These are phyloP conservation scores for Altica lythri DNA, from an alignment of 2,888 invertebrate species.

Conservation along the genomic window DNA sequence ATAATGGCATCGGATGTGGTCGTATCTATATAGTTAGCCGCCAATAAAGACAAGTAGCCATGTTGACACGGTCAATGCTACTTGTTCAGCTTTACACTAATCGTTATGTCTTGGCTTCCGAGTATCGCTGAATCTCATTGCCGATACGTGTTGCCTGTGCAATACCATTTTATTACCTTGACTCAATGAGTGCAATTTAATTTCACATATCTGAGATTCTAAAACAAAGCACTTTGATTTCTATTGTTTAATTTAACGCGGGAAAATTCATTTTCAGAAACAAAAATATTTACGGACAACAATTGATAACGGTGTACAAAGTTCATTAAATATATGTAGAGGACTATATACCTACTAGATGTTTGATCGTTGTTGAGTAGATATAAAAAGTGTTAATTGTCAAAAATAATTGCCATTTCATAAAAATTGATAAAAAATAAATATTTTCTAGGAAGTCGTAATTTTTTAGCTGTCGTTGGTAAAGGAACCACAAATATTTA, in stretches of 20 bases:
- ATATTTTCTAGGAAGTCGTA: too few species aligned
- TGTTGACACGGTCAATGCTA: conserved; percentile 32
- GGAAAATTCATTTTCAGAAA: too few species aligned
- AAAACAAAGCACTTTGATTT: conserved; percentile 2
- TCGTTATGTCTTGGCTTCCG: conserved; percentile 34
- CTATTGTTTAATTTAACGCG: conserved; percentile 9
- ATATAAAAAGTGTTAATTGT: too few species aligned
- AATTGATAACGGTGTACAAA: too few species aligned
- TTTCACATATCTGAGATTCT: conserved; percentile 10
- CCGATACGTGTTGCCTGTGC: conserved; percentile 14
- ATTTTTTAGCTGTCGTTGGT: too few species aligned
- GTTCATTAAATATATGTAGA: too few species aligned
- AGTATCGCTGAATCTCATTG: conserved; percentile 33
- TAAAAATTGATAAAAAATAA: too few species aligned
- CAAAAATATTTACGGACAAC: too few species aligned
- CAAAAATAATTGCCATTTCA: too few species aligned
- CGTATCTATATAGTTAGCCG: conserved; percentile 42
- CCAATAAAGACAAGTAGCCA: conserved; percentile 45
- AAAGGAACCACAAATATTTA: too few species aligned
- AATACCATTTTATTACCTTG: conserved; percentile 20
- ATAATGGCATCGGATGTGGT: conserved; percentile 46
- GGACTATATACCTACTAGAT: too few species aligned
- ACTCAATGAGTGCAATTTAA: conserved; percentile 14
- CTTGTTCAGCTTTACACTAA: conserved; percentile 28
- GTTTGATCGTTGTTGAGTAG: too few species aligned